phyloP scores from a whole-genome alignment of 2,888 invertebrate genomes.

The Tetragnatha montana region DNA sequence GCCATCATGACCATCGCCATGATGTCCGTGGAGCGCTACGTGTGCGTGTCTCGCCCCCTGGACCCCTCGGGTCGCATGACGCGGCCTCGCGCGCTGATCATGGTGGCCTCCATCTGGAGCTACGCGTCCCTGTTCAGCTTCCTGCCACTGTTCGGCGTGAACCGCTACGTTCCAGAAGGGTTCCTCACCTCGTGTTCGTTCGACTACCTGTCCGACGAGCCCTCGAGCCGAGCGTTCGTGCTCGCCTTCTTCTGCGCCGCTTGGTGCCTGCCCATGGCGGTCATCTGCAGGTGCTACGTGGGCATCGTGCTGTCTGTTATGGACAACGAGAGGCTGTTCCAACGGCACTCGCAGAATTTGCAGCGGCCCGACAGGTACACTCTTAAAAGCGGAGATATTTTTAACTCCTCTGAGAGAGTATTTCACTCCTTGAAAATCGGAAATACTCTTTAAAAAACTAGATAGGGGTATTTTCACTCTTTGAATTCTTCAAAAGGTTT shows the following conservation, averaged over 20 bases:
- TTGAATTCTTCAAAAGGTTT: too few relatives aligned
- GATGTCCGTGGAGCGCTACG: conserved; percentile 88
- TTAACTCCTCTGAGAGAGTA: too few relatives aligned
- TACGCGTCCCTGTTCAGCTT: conserved; percentile 84
- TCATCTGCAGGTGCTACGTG: conserved; percentile 85
- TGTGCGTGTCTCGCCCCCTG: conserved; percentile 87
- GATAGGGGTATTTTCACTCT: too few relatives aligned
- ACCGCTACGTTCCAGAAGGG: conserved; percentile 88
- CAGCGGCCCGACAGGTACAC: neutral
- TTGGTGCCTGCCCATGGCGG: conserved; percentile 83
- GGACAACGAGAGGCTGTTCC: conserved; percentile 69
- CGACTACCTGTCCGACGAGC: conserved; percentile 84
- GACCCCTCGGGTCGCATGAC: conserved; percentile 80
- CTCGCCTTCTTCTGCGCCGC: conserved; percentile 83
- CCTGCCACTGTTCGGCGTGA: conserved; percentile 85
- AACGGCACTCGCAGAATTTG: conserved; percentile 23
- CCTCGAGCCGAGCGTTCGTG: conserved; percentile 82
- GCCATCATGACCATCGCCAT: conserved; percentile 88
- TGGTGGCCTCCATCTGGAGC: conserved; percentile 79
- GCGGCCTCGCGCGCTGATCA: conserved; percentile 80
- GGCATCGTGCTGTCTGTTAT: conserved; percentile 79
- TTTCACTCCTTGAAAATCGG: too few relatives aligned
- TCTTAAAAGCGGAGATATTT: too few relatives aligned
- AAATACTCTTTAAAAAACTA: too few relatives aligned
- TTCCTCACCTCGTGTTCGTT: conserved; percentile 90